A percentile compares a stretch with the other conserved stretches of the same genome.
Evolutionary conservation across 2,113 vertebrate genomes (phyloP).

Genomic region (Pleuronectes platessa): DNA sequence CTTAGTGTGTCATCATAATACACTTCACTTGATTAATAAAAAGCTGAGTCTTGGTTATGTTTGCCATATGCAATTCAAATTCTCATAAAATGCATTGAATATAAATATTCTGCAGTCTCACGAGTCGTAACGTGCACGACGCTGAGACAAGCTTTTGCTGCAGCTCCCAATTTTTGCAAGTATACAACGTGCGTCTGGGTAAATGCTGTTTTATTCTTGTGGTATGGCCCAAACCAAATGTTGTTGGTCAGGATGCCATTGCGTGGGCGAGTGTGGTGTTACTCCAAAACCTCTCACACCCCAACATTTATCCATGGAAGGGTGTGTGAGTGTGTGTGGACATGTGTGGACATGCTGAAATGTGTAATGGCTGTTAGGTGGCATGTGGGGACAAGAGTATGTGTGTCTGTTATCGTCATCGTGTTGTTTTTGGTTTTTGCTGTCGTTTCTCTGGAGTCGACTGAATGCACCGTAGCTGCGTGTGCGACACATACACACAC

Average conservation of each 20-base stretch:
- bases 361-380: constrained; percentile 29
- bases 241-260: constrained; percentile 47
- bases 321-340: constrained; percentile 8
- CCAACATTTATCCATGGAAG: constrained; percentile 17
- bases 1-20: constrained; percentile 24
- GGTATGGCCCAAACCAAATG: constrained; percentile 65
- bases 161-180: constrained; percentile 25
- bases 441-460: constrained; percentile 59
- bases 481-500: constrained; percentile 35
- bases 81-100: background rate
- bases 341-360: constrained; percentile 24
- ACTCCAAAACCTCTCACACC: constrained; percentile 46
- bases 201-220: constrained; percentile 60
- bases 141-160: constrained; percentile 14
- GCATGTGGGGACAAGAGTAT: constrained; percentile 46
- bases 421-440: constrained; percentile 29
- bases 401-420: constrained; percentile 16
- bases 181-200: constrained; percentile 27
- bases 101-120: background rate
- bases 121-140: background rate
- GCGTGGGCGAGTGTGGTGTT: constrained; percentile 30
- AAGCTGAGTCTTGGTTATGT: background rate
- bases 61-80: background rate
- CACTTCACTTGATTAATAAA: background rate
- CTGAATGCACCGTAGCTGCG: constrained; percentile 41